Conservation (phyloP, 2,888 invertebrate species). For the Poecilus cupreus region DNA sequence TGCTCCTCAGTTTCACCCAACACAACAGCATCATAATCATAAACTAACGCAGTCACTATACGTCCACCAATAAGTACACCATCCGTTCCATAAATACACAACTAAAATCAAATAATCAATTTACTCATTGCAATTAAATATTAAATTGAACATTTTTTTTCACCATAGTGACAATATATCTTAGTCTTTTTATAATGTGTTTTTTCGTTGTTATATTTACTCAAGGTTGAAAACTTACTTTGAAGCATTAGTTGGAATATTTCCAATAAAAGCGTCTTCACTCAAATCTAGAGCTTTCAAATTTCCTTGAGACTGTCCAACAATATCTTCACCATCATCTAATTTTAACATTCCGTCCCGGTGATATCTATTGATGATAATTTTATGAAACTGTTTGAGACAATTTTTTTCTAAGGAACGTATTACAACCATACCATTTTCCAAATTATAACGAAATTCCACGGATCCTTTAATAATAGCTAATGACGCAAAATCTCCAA, state of each 20-base stretch:
- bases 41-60: too few relatives aligned
- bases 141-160: too few relatives aligned
- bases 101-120: too few relatives aligned
- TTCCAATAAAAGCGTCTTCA: constrained; percentile 88
- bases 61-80: too few relatives aligned
- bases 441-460: constrained; percentile 89
- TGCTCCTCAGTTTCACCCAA: too few relatives aligned
- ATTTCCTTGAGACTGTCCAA: constrained; percentile 86
- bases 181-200: too few relatives aligned
- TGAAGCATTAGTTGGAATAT: constrained; percentile 83
- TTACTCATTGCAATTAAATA: too few relatives aligned
- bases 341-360: constrained; percentile 88
- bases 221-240: constrained; percentile 79
- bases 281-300: constrained; percentile 87
- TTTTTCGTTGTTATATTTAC: too few relatives aligned
- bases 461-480: constrained; percentile 88
- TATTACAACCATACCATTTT: constrained; percentile 84
- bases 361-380: constrained; percentile 88
- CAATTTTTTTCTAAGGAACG: constrained; percentile 84
- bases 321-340: constrained; percentile 86
- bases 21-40: too few relatives aligned
- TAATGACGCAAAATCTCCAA: constrained; percentile 90
- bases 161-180: too few relatives aligned
- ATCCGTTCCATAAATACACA: too few relatives aligned
- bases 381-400: constrained; percentile 84